These are phyloP conservation scores for Platygyra sinensis DNA, from an alignment of 64 coral and sea anemone genomes.

Conservation along the genomic window DNA sequence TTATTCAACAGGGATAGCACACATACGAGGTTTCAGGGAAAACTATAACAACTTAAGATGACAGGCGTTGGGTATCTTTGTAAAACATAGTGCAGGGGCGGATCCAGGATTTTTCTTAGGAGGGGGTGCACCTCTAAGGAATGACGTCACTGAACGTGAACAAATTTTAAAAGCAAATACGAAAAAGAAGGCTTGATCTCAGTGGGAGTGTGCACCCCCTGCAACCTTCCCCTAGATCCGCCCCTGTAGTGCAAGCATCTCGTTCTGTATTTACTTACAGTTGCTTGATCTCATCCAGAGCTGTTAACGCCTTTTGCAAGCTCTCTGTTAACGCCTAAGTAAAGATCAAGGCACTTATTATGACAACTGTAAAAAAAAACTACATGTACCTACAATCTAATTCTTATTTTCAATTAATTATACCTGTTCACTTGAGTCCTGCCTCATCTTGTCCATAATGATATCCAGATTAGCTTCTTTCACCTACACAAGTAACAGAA, in stretches of 20 bases:
- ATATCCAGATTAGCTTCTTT: constrained; percentile 98
- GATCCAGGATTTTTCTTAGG: too few species aligned
- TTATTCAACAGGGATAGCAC: too few species aligned
- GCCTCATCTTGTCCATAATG: constrained; percentile 97
- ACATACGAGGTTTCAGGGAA: too few species aligned
- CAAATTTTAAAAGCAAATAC: too few species aligned
- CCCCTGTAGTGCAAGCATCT: background rate
- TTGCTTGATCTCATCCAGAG: constrained; percentile 75
- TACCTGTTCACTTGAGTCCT: constrained; percentile 87
- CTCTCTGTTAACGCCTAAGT: constrained; percentile 67
- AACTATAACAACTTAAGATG: too few species aligned
- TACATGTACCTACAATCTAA: background rate
- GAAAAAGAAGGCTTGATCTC: too few species aligned
- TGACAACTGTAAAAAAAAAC: background rate
- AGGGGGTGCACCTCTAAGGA: too few species aligned
- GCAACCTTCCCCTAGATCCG: too few species aligned
- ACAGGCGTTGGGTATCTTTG: too few species aligned
- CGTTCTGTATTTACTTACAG: constrained; percentile 57
- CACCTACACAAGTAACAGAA: constrained; percentile 36
- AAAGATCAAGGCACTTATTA: background rate
- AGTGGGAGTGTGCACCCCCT: too few species aligned
- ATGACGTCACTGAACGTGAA: too few species aligned
- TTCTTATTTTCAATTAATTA: background rate
- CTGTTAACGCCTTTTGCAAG: constrained; percentile 63
- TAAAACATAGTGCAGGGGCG: too few species aligned